A percentile compares a stretch with the other conserved stretches of the same genome.
These are phyloP conservation scores for Lipotes vexillifer DNA, from an alignment of 2,113 vertebrate genomes.

Conservation along the genomic window DNA sequence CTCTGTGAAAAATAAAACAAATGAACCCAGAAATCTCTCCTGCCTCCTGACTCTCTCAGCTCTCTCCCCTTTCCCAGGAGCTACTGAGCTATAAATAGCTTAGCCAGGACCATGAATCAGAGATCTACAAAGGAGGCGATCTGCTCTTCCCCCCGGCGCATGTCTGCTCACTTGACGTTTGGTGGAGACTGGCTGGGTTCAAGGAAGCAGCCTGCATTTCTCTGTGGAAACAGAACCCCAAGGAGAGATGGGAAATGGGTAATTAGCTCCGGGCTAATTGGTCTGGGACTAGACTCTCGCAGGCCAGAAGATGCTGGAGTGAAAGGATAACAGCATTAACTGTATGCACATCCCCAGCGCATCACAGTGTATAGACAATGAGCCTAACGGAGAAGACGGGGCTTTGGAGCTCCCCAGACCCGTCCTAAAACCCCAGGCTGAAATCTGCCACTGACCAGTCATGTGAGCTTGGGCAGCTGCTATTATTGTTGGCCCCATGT, in stretches of 20 bases:
- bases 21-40: neutral
- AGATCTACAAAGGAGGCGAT: neutral
- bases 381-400: neutral
- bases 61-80: neutral
- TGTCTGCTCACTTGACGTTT: neutral
- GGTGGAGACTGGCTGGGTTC: neutral
- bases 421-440: neutral
- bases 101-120: neutral
- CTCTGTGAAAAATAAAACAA: neutral
- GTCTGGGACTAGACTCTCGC: neutral
- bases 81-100: neutral
- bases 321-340: too few relatives aligned
- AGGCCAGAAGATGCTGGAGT: neutral
- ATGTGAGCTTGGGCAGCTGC: neutral
- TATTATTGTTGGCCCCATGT: neutral
- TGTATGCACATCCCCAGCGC: neutral
- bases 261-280: neutral
- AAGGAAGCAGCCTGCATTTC: neutral
- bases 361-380: neutral
- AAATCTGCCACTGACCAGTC: neutral
- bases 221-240: neutral
- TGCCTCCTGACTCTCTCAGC: neutral
- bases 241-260: neutral
- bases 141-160: rapidly evolving
- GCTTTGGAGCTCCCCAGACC: neutral